phyloP scores from a whole-genome alignment of 2,797 vertebrate genomes.

The Propithecus perrieri region DNA sequence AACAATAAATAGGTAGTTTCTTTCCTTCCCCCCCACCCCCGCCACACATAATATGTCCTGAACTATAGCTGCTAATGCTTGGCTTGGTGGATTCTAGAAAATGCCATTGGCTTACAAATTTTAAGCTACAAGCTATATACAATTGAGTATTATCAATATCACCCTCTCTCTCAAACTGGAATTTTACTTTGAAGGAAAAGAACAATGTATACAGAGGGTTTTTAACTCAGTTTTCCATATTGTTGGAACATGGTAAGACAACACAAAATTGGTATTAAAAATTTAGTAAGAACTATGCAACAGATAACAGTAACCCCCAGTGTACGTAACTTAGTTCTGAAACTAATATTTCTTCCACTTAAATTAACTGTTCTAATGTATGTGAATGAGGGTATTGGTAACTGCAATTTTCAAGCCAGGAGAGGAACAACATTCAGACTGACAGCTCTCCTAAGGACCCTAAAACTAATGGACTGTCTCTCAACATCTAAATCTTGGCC shows the following conservation, averaged over 20 bases:
- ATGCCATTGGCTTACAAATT: background rate
- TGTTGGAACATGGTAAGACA: background rate
- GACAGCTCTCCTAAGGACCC: background rate
- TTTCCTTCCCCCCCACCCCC: background rate
- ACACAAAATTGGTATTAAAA: conserved; percentile 4
- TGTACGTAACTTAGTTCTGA: background rate
- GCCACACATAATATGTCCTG: background rate
- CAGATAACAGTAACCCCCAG: background rate
- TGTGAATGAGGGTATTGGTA: background rate
- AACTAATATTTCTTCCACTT: background rate
- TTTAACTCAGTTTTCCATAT: background rate
- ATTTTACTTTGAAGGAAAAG: conserved; percentile 17
- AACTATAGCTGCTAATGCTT: background rate
- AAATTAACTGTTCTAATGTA: background rate
- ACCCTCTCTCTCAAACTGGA: background rate
- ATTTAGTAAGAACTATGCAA: background rate
- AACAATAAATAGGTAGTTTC: background rate
- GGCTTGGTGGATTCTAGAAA: background rate
- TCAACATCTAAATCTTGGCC: background rate
- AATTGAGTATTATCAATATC: background rate
- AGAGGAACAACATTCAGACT: background rate
- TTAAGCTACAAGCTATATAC: background rate
- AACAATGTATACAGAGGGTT: background rate
- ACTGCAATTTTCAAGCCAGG: background rate
- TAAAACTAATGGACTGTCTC: conserved; percentile 28